These are phyloP conservation scores for Palythoa heliodiscus DNA, from an alignment of 92 coral and sea anemone genomes.

Conservation along the genomic window DNA sequence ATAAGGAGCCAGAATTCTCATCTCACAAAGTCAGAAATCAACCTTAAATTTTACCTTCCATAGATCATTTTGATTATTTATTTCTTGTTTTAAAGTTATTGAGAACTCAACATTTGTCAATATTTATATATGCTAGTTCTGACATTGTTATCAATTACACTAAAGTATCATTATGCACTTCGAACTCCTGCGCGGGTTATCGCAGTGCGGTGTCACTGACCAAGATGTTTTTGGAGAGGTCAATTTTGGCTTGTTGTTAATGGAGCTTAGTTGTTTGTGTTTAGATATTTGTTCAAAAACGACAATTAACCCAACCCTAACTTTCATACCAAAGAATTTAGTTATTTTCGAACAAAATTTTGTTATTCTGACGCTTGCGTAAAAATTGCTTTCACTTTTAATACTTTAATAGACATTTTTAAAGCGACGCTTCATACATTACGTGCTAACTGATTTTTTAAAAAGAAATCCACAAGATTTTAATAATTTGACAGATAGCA, in stretches of 20 bases:
- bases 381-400: background rate
- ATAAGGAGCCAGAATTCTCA: background rate
- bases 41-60: background rate
- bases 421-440: background rate
- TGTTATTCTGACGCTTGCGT: background rate
- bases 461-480: too few species aligned
- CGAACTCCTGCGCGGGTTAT: background rate
- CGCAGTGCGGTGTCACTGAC: background rate
- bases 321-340: background rate
- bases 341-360: background rate
- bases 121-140: conserved; percentile 14
- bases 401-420: background rate
- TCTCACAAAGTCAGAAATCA: conserved; percentile 22
- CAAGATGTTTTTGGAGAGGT: background rate
- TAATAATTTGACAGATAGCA: too few species aligned
- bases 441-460: too few species aligned
- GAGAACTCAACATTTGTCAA: conserved; percentile 2
- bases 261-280: background rate
- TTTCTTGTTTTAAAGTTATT: conserved; percentile 1
- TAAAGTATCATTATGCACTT: background rate
- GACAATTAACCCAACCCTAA: background rate
- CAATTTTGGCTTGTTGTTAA: background rate
- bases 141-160: background rate
- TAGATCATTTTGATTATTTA: background rate
- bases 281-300: background rate